Evolutionary conservation across 37 sponge, comb jelly and placozoan species (phyloP), one percentile per base, ranked within the genome.

Genomic region (Ianthella basta): DNA sequence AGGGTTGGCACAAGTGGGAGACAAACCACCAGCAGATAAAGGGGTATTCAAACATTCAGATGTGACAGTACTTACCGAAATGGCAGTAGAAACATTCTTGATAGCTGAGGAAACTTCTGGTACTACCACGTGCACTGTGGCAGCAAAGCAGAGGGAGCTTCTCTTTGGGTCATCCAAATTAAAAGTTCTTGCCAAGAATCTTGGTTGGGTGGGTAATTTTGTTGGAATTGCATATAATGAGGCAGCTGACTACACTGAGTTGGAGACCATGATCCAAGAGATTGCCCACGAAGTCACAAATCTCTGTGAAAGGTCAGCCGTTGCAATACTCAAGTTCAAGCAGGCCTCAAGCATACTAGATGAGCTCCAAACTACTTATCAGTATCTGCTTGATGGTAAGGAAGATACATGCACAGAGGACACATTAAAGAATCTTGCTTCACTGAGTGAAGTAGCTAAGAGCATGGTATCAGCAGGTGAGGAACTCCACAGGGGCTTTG

Each of bases 161-260:
- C 8, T 91, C 18, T 68, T 87, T 0, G 88, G 85, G 53, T 32
- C 44, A 1, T 44, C 87, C 12, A 78, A 91, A 59, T 61, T 91
- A 53, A 25, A 80, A n/a, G 50, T 85, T 15, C 86, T 91, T 72
- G 88, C 81, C 23, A 41, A 59, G 13, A 88, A 91, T 87, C 85
- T 91, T 24, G 83, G 85, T 6, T 77, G 82, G 5, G 88, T 91
- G 0, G 92, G 92, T 55, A 33, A 59, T 0, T 91, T 82, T 44
- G 80, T 91, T 35, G 80, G 87, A 16, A 40, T 91, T 14, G 88
- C 92, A 27, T 87, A 87, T 67, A 83, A 91, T 74, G 86, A 80
- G 39, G 89, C 86, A 25, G 88, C 92, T 20, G 88, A 85, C 16
- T 65, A 72, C 60, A 87, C 87, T 14, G 73, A 80, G 29, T 61